Evolutionary conservation across 92 coral and sea anemone genomes (phyloP).

Genomic region (Phymanthus crucifer): DNA sequence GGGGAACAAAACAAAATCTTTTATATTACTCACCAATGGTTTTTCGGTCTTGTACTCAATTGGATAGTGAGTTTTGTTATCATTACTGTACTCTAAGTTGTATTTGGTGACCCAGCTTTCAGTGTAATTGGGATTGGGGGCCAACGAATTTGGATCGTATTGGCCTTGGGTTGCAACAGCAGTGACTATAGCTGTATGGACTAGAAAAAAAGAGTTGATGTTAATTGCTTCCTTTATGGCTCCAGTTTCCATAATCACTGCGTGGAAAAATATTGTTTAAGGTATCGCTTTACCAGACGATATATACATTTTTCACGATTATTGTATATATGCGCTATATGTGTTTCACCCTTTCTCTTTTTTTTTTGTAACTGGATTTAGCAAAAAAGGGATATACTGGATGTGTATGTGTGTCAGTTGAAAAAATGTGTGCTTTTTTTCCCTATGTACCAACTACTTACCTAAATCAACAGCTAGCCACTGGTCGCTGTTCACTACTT

Average conservation of each 20-base stretch:
- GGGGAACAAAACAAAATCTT: background rate
- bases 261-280: too few relatives aligned
- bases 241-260: background rate
- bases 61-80: constrained; percentile 25
- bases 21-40: constrained; percentile 36
- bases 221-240: background rate
- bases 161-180: constrained; percentile 55
- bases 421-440: too few relatives aligned
- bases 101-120: constrained; percentile 44
- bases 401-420: too few relatives aligned
- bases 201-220: constrained; percentile 5
- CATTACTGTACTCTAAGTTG: constrained; percentile 41
- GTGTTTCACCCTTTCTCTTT: too few relatives aligned
- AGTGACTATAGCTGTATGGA: constrained; percentile 26
- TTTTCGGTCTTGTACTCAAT: constrained; percentile 32
- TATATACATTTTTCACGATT: too few relatives aligned
- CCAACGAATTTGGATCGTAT: constrained; percentile 25
- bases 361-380: too few relatives aligned
- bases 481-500: constrained; percentile 15
- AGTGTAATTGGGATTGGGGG: background rate
- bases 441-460: too few relatives aligned
- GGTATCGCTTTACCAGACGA: too few relatives aligned
- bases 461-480: constrained; percentile 52
- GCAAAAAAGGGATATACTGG: too few relatives aligned
- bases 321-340: too few relatives aligned